Percentiles rank a stretch among this genome's conserved stretches.
Conservation (phyloP, 1,140 invertebrate genomes). For the Neocloeon triangulifer region DNA sequence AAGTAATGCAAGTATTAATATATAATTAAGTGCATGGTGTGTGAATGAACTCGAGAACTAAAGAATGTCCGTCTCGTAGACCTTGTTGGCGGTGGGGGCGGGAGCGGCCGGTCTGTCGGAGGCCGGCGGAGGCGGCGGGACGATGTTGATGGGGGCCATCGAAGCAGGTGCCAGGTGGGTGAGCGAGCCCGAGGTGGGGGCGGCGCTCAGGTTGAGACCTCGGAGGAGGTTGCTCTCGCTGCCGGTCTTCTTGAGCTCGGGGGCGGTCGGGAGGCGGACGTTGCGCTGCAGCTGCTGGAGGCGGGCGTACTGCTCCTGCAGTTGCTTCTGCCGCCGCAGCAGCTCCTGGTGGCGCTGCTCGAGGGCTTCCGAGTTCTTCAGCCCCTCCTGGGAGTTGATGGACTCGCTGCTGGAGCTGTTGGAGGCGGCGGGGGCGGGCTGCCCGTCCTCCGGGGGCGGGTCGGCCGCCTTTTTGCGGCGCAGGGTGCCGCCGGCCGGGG, state of each 20-base stretch:
- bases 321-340: slow-evolving; percentile 56
- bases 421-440: slow-evolving; percentile 16
- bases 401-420: slow-evolving; percentile 49
- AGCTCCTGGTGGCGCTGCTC: slow-evolving; percentile 70
- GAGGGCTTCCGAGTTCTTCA: slow-evolving; percentile 38
- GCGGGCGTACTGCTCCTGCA: slow-evolving; percentile 73
- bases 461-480: neutral
- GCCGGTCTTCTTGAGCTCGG: slow-evolving; percentile 58
- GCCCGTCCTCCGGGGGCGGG: neutral
- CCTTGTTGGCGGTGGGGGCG: slow-evolving; percentile 32
- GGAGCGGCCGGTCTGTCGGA: slow-evolving; percentile 10
- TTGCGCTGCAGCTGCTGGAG: slow-evolving; percentile 63
- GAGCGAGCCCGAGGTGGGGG: slow-evolving; percentile 32
- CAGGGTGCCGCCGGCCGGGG: neutral
- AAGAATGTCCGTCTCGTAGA: slow-evolving; percentile 80
- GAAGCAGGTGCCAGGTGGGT: slow-evolving; percentile 26
- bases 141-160: neutral
- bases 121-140: neutral
- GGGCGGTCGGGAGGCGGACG: slow-evolving; percentile 29
- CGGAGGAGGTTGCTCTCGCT: slow-evolving; percentile 73
- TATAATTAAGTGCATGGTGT: slow-evolving; percentile 8
- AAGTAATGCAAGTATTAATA: too few species aligned
- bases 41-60: too few species aligned
- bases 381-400: slow-evolving; percentile 47
- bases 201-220: slow-evolving; percentile 26